Evolutionary conservation across 2,888 invertebrate genomes (phyloP).

Genomic region (Hofmannophila pseudospretella): DNA sequence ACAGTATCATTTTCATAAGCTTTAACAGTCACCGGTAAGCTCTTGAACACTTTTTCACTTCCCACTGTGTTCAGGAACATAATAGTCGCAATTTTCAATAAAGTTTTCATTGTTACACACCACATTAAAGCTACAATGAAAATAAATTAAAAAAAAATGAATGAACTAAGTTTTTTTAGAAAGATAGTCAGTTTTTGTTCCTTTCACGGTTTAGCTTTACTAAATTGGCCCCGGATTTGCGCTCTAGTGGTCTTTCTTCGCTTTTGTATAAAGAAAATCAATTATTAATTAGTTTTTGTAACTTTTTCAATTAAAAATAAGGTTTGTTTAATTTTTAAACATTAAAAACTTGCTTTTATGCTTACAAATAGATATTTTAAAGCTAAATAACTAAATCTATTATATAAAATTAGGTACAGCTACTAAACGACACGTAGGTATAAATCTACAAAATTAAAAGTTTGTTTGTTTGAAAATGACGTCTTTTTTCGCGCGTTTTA

Average conservation of each 20-base stretch:
- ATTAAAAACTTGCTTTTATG: no score
- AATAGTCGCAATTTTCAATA: slow-evolving; percentile 20
- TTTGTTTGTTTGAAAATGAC: not conserved
- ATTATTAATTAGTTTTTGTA: no score
- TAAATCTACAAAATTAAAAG: no score
- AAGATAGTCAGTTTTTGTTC: not conserved
- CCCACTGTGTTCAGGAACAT: slow-evolving; percentile 22
- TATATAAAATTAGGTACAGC: no score
- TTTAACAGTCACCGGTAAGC: slow-evolving; percentile 85
- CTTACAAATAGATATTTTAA: no score
- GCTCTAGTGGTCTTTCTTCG: slow-evolving; percentile 7
- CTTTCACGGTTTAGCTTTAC: slow-evolving; percentile 4
- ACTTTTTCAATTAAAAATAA: no score
- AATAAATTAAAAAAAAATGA: no score
- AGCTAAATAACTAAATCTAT: no score
- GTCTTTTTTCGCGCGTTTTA: no score
- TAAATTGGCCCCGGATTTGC: slow-evolving; percentile 7
- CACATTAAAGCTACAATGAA: no score
- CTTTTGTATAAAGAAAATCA: not conserved
- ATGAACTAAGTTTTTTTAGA: not conserved
- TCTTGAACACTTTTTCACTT: slow-evolving; percentile 77
- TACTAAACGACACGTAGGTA: no score
- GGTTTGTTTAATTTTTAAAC: no score
- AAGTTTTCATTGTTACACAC: slow-evolving; percentile 29
- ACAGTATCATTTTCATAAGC: slow-evolving; percentile 88